Evolutionary conservation across 2,888 invertebrate species (phyloP), one percentile per base, ranked within the genome.

Genomic region (Patella pellucida): DNA sequence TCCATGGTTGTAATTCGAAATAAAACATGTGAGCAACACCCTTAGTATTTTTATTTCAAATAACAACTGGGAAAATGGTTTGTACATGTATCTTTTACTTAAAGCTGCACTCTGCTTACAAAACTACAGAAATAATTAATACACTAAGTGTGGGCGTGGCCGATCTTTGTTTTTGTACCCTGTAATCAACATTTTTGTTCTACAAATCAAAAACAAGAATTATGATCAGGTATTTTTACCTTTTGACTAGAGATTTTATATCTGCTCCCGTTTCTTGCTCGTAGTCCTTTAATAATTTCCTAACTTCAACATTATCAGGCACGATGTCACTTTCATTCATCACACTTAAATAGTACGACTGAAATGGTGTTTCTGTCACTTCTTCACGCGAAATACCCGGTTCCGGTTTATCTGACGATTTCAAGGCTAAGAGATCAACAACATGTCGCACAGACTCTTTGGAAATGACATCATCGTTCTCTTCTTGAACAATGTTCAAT

Each of bases 331-430:
- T 76, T 72, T 87, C 87, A n/a, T 86, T 85, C 73, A 87, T 79
- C 31, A 87, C 87, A 79, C 81, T 82, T 16, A 88, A 75, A 76
- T 84, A 86, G 76, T 82, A 85, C 5, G 86, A 74, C 15, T 75
- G 56, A n/a, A 85, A 78, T 2, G 52, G 41, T 1, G 41, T 27
- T 1, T 51, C 52, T 31, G 41, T 51, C n/a, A 27, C 12, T 56
- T 54, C 54, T 52, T 16, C 11, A 23, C 14, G 3, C 11, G 19
- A 19, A 41, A 41, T 41, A 41, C 1, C 9, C 9, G 41, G 9
- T 1, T 41, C 41, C 41, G 41, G 5, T 41, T 41, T 41, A 62
- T 23, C 19, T 19, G 19, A 11, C 23, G 19, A 15, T 62, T 19
- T 9, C 19, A 3, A 4, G 7, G 62, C 62, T 11, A 62, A 62